A percentile compares a stretch with the other conserved stretches of the same genome.
Conservation (phyloP, 2,888 invertebrate species). For the Meliscaeva auricollis region DNA sequence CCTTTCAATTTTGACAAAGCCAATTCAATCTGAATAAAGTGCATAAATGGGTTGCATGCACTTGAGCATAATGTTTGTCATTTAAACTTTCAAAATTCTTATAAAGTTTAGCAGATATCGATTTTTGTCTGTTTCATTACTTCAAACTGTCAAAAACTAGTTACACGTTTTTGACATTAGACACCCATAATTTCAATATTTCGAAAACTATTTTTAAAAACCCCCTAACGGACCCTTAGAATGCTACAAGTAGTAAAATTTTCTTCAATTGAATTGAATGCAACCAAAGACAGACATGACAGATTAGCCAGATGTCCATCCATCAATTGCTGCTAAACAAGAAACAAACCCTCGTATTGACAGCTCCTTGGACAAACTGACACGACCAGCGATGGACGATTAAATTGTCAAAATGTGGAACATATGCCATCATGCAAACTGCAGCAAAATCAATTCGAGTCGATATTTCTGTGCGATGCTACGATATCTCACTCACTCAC, state of each 20-base stretch:
- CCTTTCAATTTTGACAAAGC: constrained; percentile 21
- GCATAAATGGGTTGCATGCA: background rate
- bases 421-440: constrained; percentile 46
- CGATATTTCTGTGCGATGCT: constrained; percentile 22
- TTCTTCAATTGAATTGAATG: constrained; percentile 10
- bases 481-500: constrained; percentile 1
- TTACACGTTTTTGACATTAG: too few species aligned
- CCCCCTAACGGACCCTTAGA: background rate
- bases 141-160: too few species aligned
- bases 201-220: background rate
- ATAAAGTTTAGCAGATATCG: too few species aligned
- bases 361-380: constrained; percentile 32
- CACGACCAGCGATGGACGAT: constrained; percentile 47
- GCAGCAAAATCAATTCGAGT: constrained; percentile 52
- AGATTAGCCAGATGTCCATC: constrained; percentile 63
- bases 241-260: background rate
- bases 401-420: constrained; percentile 73
- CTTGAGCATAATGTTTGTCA: background rate
- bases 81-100: too few species aligned
- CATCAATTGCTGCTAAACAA: constrained; percentile 51
- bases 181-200: too few species aligned
- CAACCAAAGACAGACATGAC: constrained; percentile 27
- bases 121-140: too few species aligned
- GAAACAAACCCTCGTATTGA: constrained; percentile 33
- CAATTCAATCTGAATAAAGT: background rate